These are phyloP conservation scores for Zaprionus tsacasi DNA, from an alignment of 1,140 invertebrate species.

Conservation along the genomic window DNA sequence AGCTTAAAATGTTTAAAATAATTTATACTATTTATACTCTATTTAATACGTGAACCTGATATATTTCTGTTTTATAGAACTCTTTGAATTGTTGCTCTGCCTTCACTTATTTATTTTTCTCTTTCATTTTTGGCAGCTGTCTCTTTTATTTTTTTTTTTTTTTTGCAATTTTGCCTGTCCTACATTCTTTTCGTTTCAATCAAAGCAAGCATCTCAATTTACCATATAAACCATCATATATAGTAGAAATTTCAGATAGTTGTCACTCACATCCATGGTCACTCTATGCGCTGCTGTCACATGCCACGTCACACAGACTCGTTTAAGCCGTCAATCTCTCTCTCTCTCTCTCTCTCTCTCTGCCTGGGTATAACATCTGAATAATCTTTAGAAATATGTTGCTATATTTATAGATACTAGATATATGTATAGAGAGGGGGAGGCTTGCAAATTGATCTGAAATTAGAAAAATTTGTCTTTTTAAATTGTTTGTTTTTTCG, in stretches of 20 bases:
- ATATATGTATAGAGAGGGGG: neutral
- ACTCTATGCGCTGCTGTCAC: neutral
- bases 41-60: too few species aligned
- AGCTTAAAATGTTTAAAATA: neutral
- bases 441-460: neutral
- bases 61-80: too few species aligned
- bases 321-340: neutral
- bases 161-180: neutral
- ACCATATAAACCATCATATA: too few species aligned
- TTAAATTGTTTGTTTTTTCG: slow-evolving; percentile 27
- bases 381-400: neutral
- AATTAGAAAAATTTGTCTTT: slow-evolving; percentile 17
- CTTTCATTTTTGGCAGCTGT: neutral
- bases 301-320: neutral
- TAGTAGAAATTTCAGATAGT: too few species aligned
- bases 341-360: neutral
- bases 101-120: neutral
- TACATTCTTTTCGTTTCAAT: neutral
- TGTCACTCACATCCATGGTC: neutral
- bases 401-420: neutral
- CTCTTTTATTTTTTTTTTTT: neutral
- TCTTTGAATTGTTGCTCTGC: neutral
- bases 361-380: neutral
- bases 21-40: neutral
- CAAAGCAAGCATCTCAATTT: slow-evolving; percentile 1